A percentile compares a stretch with the other conserved stretches of the same genome.
phyloP scores from a whole-genome alignment of 92 coral and sea anemone species.

The Meandrina meandrites region DNA sequence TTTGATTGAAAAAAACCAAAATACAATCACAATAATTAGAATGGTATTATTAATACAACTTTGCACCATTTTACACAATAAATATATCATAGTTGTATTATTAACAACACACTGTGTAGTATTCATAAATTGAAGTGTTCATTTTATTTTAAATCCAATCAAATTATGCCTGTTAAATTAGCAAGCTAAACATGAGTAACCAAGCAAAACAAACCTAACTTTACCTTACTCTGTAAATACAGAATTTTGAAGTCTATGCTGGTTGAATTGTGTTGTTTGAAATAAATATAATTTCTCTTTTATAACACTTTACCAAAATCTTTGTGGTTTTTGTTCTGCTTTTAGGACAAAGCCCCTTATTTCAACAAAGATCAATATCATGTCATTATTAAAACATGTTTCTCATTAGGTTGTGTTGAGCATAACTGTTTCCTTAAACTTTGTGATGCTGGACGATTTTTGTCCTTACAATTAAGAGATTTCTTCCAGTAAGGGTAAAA shows the following conservation, averaged over 20 bases:
- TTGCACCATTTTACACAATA: neutral
- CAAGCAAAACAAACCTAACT: neutral
- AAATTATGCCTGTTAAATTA: no score
- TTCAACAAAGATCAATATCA: slow-evolving; percentile 8
- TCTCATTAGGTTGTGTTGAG: neutral
- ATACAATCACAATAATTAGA: neutral
- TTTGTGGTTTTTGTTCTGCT: neutral
- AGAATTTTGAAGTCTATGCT: neutral
- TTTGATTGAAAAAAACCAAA: neutral
- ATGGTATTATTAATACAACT: neutral
- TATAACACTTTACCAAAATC: neutral
- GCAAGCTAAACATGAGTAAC: neutral
- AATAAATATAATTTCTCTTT: neutral
- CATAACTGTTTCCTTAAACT: neutral
- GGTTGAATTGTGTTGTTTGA: neutral
- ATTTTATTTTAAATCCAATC: neutral
- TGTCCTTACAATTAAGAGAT: neutral
- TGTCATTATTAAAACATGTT: neutral
- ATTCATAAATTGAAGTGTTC: neutral
- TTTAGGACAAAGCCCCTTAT: neutral
- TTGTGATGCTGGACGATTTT: neutral
- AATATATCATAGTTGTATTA: neutral
- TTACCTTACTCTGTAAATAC: neutral
- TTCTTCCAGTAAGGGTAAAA: neutral
- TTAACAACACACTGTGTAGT: neutral